Percentiles rank a stretch among this genome's conserved stretches.
Conservation (phyloP, 2,888 invertebrate species). For the Acanthococcus lagerstroemiae region DNA sequence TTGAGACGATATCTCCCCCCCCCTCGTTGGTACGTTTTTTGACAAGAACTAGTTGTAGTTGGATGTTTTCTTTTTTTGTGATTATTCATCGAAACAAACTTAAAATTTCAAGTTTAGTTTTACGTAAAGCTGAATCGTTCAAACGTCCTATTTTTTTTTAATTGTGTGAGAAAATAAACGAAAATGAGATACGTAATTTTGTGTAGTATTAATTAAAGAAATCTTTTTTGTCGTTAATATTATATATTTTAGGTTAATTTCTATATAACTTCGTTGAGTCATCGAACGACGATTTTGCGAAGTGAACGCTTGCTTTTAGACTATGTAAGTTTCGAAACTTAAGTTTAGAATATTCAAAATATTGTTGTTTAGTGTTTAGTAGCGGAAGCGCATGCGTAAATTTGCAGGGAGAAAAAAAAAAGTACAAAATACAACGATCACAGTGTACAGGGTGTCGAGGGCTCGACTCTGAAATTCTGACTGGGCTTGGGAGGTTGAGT, state of each 20-base stretch:
- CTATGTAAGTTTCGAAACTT: neutral
- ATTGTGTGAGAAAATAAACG: neutral
- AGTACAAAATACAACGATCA: neutral
- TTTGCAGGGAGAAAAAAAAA: neutral
- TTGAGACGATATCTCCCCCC: too few relatives aligned
- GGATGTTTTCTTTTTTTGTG: too few relatives aligned
- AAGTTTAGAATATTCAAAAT: neutral
- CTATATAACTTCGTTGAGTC: neutral
- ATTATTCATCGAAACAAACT: neutral
- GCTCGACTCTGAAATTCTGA: too few relatives aligned
- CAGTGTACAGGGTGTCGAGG: too few relatives aligned
- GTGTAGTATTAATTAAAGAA: neutral
- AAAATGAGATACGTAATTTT: conserved; percentile 5
- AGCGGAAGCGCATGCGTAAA: neutral
- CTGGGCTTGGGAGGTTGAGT: too few relatives aligned
- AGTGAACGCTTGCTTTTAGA: conserved; percentile 4
- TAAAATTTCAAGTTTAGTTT: neutral
- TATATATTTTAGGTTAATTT: neutral
- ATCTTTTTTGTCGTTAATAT: neutral
- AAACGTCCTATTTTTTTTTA: neutral
- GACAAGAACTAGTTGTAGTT: too few relatives aligned
- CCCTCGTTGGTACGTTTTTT: too few relatives aligned
- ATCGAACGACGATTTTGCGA: neutral
- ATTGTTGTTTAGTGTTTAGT: neutral
- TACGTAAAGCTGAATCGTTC: neutral